These are phyloP conservation scores for Forbesichthys agassizii DNA, from an alignment of 2,113 vertebrate genomes.

Conservation along the genomic window DNA sequence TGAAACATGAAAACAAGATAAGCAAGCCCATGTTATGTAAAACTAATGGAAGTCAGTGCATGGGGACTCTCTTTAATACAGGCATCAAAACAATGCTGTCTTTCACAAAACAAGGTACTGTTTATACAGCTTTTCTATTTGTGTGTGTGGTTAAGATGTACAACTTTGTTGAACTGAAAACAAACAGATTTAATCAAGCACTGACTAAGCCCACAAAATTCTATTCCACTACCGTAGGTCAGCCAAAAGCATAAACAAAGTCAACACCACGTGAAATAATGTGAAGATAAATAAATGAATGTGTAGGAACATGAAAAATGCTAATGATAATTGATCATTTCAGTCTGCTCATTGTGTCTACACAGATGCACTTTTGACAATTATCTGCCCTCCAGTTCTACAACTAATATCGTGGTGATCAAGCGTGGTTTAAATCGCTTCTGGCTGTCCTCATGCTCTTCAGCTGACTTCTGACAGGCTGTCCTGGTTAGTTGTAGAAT, in stretches of 20 bases:
- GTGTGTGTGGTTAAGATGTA: neutral
- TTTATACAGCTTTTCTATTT: neutral
- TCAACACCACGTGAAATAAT: neutral
- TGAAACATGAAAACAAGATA: constrained; percentile 12
- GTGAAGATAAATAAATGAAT: neutral
- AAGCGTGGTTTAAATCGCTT: constrained; percentile 27
- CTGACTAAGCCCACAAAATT: neutral
- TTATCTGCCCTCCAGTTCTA: constrained; percentile 50
- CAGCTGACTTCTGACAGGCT: constrained; percentile 56
- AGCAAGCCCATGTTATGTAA: neutral
- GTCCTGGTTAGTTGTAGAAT: neutral
- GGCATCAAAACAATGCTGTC: neutral
- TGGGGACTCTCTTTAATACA: neutral
- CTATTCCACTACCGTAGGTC: neutral
- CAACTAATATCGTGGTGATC: constrained; percentile 45
- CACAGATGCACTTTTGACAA: neutral
- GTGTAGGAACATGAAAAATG: too few relatives aligned
- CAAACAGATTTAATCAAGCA: neutral
- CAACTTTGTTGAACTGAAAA: constrained; percentile 3
- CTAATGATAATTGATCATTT: too few relatives aligned
- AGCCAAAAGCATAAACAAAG: neutral
- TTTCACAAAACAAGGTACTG: neutral
- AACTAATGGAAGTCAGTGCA: neutral
- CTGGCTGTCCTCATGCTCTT: constrained; percentile 41
- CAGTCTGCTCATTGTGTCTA: too few relatives aligned